Evolutionary conservation across 2,113 vertebrate species (phyloP), one percentile per base, ranked within the genome.

Genomic region (Albula glossodonta): DNA sequence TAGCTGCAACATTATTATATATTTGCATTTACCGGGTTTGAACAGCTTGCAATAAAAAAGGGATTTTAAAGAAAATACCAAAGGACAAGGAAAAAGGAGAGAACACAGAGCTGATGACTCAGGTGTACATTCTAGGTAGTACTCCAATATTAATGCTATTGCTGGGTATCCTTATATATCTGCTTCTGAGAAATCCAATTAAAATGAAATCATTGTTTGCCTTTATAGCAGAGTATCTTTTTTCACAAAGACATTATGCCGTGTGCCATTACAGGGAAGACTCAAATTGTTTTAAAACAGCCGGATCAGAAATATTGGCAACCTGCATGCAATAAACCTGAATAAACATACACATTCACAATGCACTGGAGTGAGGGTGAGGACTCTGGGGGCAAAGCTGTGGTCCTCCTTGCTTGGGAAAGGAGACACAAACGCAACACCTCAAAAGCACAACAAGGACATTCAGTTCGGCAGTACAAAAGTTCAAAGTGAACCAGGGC

Each of bases 71-170:
- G 60, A 22, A 19, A 31, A 6, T 5, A 13, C 53, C 11, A 15
- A 57, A 78, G 41, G 9, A 79, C 78, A 79, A 79, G 41, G 48
- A 48, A 50, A 25, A n/a, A 19, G 13, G 41, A 9, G 8, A 10
- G n/a, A 31, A 74, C n/a, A 74, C 4, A 22, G 31, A 57, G 41
- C 11, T 63, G 15, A 81, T 60, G 31, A 41, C 51, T 63, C 63
- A 63, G 48, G 17, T 53, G 78, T 81, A 48, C 6, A 22, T 79
- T 13, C 53, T 66, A 80, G 78, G 84, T 49, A 81, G 84, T 80
- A 66, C 25, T 78, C 70, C n/a, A 31, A 74, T 74, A 31, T 74
- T 74, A 2, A 19, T 80, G 51, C 63, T 85, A 85, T 85, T 85
- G 84, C 77, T 85, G 31, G 77, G 41, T 85, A 79, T 79, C 77